Evolutionary conservation across 2,797 vertebrate species (phyloP), one percentile per base, ranked within the genome.

Genomic region (Meda fulgida): DNA sequence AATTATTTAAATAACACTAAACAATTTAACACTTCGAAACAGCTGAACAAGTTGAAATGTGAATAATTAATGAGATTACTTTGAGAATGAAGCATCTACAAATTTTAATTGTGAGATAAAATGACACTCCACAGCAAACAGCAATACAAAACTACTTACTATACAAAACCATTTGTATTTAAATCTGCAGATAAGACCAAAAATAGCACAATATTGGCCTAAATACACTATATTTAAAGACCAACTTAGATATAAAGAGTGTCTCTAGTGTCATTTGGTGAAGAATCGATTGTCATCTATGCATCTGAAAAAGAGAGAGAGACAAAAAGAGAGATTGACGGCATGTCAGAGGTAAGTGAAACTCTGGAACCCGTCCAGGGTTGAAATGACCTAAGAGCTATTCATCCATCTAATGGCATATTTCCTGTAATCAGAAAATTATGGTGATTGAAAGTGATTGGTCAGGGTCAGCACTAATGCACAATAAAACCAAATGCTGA

Each of bases 321-420:
- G 72, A 66, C 2, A 43, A 51, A 48, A 38, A 43, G 14, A 91
- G 81, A 83, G 79, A 81, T 18, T 93, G 73, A 78, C 19, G 13
- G 34, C 34, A 70, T 14, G 36, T 84, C 83, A 78, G 48, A 34
- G 87, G 91, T 91, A 90, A 92, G 91, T 92, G 73, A 38, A 78
- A 78, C 83, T 80, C 67, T 83, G 85, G 83, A 81, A 77, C 69
- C 46, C 58, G 65, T 92, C 93, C 92, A 94, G 93, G 91, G 92
- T 92, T 90, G 93, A 95, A 95, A 93, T 93, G 88, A 94, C 93
- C 94, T 95, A 93, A 91, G 91, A 91, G 91, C 93, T 92, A 92
- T 93, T 94, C 92, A 94, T 94, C 93, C 94, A 92, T 94, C 92
- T 95, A 94, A 94, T 92, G 91, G 92, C 94, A 95, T 90, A 89